Conservation (phyloP, 2,113 vertebrate genomes). For the Forbesichthys agassizii region DNA sequence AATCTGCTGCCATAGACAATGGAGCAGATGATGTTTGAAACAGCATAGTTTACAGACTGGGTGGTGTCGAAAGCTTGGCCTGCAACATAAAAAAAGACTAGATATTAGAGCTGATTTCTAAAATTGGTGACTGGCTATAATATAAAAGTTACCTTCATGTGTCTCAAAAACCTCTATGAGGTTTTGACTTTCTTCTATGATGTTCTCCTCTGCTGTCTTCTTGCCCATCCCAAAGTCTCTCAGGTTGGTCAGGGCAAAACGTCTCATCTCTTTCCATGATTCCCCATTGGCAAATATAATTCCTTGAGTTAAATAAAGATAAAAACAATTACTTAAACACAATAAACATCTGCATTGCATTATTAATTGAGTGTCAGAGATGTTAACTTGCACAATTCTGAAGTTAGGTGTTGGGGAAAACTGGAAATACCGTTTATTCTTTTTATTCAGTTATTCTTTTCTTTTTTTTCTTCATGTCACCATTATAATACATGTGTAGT, state of each 20-base stretch:
- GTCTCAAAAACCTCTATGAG: constrained; percentile 53
- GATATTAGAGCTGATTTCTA: not conserved
- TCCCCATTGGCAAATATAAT: constrained; percentile 62
- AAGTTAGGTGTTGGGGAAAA: too few relatives aligned
- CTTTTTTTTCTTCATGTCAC: too few relatives aligned
- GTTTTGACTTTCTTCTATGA: constrained; percentile 56
- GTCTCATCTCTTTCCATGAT: constrained; percentile 41
- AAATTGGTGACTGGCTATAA: not conserved
- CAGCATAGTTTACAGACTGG: constrained; percentile 22
- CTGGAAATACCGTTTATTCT: too few relatives aligned
- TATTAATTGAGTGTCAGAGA: not conserved
- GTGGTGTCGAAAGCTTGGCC: constrained; percentile 60
- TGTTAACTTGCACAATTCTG: not conserved
- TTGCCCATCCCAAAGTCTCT: constrained; percentile 27
- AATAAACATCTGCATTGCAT: not conserved
- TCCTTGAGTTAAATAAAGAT: constrained; percentile 16
- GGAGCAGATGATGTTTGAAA: constrained; percentile 38
- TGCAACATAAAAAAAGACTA: constrained; percentile 8
- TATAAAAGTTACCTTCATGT: constrained; percentile 52
- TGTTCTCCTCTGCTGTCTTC: constrained; percentile 58
- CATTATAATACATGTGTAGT: too few relatives aligned
- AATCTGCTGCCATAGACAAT: constrained; percentile 70
- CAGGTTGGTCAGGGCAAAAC: too few relatives aligned
- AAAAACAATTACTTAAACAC: not conserved
- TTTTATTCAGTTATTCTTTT: too few relatives aligned